Evolutionary conservation across 2,797 vertebrate genomes (phyloP).

Genomic region (Microtus obscurus): DNA sequence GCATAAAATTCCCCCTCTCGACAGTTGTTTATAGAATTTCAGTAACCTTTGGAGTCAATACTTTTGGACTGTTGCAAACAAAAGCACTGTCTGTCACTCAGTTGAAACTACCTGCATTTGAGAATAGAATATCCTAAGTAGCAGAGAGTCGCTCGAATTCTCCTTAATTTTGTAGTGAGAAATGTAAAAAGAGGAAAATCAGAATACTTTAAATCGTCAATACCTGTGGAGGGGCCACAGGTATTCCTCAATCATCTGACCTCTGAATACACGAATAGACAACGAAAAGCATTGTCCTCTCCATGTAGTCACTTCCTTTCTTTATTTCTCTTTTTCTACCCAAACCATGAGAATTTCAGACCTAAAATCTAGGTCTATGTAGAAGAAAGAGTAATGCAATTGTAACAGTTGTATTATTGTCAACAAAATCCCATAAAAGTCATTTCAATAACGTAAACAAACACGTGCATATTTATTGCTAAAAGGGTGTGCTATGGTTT

Average conservation of each 20-base stretch:
- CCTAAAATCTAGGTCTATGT: not conserved
- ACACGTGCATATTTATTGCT: not conserved
- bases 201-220: not conserved
- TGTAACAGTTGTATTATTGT: not conserved
- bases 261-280: not conserved
- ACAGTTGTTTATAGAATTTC: not conserved
- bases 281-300: not conserved
- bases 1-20: not conserved
- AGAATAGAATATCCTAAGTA: not conserved
- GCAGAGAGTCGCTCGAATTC: not conserved
- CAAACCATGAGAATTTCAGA: not conserved
- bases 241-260: no score
- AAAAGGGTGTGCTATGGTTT: not conserved
- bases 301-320: not conserved
- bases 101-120: not conserved
- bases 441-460: not conserved
- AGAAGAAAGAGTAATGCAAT: not conserved
- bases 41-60: not conserved
- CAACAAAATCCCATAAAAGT: not conserved
- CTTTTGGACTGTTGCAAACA: not conserved
- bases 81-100: not conserved
- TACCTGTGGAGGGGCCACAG: not conserved
- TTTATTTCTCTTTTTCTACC: not conserved
- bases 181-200: not conserved
- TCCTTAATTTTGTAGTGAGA: not conserved